Evolutionary conservation across 2,797 vertebrate species (phyloP).

Genomic region (Lophotriccus pileatus): DNA sequence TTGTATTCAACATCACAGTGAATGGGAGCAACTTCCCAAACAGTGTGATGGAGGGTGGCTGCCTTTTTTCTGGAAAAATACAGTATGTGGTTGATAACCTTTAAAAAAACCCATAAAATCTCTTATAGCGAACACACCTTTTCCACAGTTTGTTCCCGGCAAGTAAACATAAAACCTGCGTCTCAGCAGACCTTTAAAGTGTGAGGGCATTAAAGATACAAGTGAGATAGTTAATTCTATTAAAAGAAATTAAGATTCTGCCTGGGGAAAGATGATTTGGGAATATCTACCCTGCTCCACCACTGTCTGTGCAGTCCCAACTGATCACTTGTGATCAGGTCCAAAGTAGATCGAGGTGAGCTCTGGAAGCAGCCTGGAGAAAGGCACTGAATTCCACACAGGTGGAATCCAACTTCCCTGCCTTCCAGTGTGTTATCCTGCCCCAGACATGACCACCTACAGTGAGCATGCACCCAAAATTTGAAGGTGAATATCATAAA

Average conservation of each 20-base stretch:
- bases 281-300: neutral
- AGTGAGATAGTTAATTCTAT: neutral
- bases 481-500: neutral
- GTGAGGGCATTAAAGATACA: neutral
- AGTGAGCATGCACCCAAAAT: rapidly evolving
- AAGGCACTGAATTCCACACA: neutral
- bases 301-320: rapidly evolving
- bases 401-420: neutral
- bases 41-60: neutral
- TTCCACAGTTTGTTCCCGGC: neutral
- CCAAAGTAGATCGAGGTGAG: rapidly evolving
- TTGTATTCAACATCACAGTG: neutral
- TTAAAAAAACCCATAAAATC: neutral
- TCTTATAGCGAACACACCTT: neutral
- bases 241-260: neutral
- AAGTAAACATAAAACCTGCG: neutral
- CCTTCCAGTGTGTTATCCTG: rapidly evolving
- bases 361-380: neutral
- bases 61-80: neutral
- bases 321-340: neutral
- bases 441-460: rapidly evolving
- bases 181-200: neutral
- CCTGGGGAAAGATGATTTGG: neutral
- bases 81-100: neutral
- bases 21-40: neutral